phyloP scores from a whole-genome alignment of 2,113 vertebrate genomes.

The Hippocampus guttulatus region DNA sequence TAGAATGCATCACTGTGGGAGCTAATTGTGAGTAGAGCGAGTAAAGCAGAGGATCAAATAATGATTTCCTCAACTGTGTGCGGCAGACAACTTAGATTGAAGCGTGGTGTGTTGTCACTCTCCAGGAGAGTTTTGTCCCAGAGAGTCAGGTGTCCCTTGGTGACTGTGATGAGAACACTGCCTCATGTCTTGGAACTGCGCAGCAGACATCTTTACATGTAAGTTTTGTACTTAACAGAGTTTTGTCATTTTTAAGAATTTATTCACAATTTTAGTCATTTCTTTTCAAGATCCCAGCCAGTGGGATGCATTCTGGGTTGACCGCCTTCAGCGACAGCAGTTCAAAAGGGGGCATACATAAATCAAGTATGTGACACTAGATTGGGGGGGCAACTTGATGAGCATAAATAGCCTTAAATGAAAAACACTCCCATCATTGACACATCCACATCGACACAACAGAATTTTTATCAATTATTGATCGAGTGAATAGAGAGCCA shows the following conservation, averaged over 20 bases:
- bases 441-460: background rate
- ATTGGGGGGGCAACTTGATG: background rate
- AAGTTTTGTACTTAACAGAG: constrained; percentile 3
- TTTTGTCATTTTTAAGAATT: background rate
- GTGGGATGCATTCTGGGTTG: constrained; percentile 83
- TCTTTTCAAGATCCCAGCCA: constrained; percentile 60
- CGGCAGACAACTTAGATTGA: background rate
- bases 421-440: background rate
- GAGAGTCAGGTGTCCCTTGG: constrained; percentile 78
- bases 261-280: background rate
- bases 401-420: background rate
- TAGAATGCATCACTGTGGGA: too few species aligned
- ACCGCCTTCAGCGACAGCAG: constrained; percentile 68
- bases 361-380: constrained; percentile 50
- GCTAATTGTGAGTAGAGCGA: too few species aligned
- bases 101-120: background rate
- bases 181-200: constrained; percentile 28
- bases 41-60: too few species aligned
- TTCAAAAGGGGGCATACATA: constrained; percentile 44
- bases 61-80: too few species aligned
- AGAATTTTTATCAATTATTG: background rate
- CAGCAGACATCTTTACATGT: constrained; percentile 38
- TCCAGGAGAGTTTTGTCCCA: constrained; percentile 75
- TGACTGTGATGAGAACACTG: constrained; percentile 54
- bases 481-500: too few species aligned